Evolutionary conservation across 2,113 vertebrate species (phyloP), one percentile per base, ranked within the genome.

Genomic region (Lates calcarifer): DNA sequence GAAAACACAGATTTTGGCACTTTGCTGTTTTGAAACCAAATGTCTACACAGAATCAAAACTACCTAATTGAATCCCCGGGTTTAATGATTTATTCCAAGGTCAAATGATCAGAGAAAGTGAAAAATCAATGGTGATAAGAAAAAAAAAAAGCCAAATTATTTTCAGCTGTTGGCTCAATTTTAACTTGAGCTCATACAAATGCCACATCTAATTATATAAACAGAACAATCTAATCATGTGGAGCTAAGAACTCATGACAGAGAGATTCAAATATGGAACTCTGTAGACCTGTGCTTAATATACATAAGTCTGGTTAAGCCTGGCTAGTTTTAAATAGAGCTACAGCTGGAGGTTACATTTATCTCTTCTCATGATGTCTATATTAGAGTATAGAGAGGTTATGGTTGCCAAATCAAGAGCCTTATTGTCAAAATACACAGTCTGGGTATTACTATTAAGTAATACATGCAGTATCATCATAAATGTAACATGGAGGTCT

Each of bases 121-220:
- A 31, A 29, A 56, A 64, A 83, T 56, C 20, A 56, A 55, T 56
- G 0, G 14, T 1, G n/a, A 63, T 45, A 41, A 67, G n/a, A 12
- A 10, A 28, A 74, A 64, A 64, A 69, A 69, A 1, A 62, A 43
- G 28, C 5, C 35, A 57, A 76, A 63, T 37, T 26, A 67, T 81
- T 74, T 80, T 73, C 43, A 80, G 71, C 72, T 82, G 49, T 77
- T 72, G 63, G 68, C 55, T 75, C 11, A 1, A 55, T 67, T 74
- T 74, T 74, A 74, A 4, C 12, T 53, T 64, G 12, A 79, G 45
- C 26, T 69, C 24, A 58, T 51, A 43, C 24, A 74, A 68, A 68
- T 31, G 31, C 24, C 60, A 56, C 26, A 15, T 49, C 60, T 64
- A 81, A 81, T 53, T 37, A 72, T 13, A 65, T 51, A 29, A 82